Percentiles rank a stretch among this genome's conserved stretches.
These are phyloP conservation scores for Pollenia angustigena DNA, from an alignment of 2,888 invertebrate species.

Conservation along the genomic window DNA sequence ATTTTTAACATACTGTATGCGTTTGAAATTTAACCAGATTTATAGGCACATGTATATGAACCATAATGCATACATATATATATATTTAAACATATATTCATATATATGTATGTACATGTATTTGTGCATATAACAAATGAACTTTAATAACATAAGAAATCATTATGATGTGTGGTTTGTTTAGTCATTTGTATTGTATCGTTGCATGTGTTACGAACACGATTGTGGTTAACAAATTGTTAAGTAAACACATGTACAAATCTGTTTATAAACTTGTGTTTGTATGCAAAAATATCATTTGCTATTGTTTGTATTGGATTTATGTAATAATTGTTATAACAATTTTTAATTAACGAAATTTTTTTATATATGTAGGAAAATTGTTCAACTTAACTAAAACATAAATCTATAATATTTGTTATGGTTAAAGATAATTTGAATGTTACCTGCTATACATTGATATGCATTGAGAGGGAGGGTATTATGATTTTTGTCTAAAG, in stretches of 20 bases:
- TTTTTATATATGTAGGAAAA: neutral
- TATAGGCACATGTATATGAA: slow-evolving; percentile 21
- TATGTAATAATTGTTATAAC: slow-evolving; percentile 20
- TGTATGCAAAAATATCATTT: slow-evolving; percentile 23
- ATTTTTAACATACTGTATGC: neutral
- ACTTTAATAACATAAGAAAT: slow-evolving; percentile 63
- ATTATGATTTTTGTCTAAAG: too few relatives aligned
- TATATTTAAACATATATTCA: neutral
- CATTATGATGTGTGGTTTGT: slow-evolving; percentile 56
- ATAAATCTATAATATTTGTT: too few relatives aligned
- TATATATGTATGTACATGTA: neutral
- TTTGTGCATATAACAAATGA: slow-evolving; percentile 51
- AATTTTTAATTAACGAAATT: slow-evolving; percentile 16
- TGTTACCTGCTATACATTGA: too few relatives aligned
- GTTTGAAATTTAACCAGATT: slow-evolving; percentile 23
- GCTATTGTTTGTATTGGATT: slow-evolving; percentile 36
- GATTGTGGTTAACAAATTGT: slow-evolving; percentile 43
- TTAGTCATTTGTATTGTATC: slow-evolving; percentile 50
- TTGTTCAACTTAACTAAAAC: too few relatives aligned
- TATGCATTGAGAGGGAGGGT: too few relatives aligned
- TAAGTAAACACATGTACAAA: neutral
- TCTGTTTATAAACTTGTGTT: neutral
- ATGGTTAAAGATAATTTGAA: too few relatives aligned
- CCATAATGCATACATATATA: neutral
- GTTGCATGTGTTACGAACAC: slow-evolving; percentile 50